Percentiles rank a stretch among this genome's conserved stretches.
These are phyloP conservation scores for Chionis minor DNA, from an alignment of 2,113 vertebrate genomes.

Conservation along the genomic window DNA sequence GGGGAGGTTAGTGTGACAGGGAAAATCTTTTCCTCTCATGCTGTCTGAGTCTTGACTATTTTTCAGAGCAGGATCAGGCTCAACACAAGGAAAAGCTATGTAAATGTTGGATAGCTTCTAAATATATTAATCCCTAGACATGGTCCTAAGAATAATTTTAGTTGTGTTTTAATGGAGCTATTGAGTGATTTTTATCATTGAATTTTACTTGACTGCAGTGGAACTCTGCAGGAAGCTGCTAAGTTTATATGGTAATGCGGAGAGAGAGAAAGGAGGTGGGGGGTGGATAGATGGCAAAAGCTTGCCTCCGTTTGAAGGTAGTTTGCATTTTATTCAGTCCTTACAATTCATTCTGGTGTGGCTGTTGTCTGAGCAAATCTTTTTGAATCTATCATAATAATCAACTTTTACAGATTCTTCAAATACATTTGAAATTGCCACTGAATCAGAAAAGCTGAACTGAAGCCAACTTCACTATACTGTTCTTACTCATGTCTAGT, in stretches of 20 bases:
- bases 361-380: slow-evolving; percentile 65
- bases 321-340: slow-evolving; percentile 55
- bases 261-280: background rate
- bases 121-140: slow-evolving; percentile 49
- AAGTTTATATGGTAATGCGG: slow-evolving; percentile 24
- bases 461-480: slow-evolving; percentile 18
- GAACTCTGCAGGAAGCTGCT: slow-evolving; percentile 25
- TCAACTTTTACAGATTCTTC: slow-evolving; percentile 66
- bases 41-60: background rate
- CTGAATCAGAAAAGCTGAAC: slow-evolving; percentile 66
- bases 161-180: slow-evolving; percentile 51
- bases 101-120: slow-evolving; percentile 27
- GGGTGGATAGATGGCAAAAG: background rate
- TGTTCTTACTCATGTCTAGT: slow-evolving; percentile 62
- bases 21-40: background rate
- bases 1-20: background rate
- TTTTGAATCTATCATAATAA: slow-evolving; percentile 63
- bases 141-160: slow-evolving; percentile 57
- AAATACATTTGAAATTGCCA: slow-evolving; percentile 59
- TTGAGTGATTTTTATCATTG: slow-evolving; percentile 34
- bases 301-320: background rate
- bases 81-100: background rate
- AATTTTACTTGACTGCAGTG: slow-evolving; percentile 41
- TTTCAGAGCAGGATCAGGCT: background rate
- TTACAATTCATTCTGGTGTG: slow-evolving; percentile 53